These are phyloP conservation scores for Crematogaster levior DNA, from an alignment of 2,888 invertebrate genomes.

Conservation along the genomic window DNA sequence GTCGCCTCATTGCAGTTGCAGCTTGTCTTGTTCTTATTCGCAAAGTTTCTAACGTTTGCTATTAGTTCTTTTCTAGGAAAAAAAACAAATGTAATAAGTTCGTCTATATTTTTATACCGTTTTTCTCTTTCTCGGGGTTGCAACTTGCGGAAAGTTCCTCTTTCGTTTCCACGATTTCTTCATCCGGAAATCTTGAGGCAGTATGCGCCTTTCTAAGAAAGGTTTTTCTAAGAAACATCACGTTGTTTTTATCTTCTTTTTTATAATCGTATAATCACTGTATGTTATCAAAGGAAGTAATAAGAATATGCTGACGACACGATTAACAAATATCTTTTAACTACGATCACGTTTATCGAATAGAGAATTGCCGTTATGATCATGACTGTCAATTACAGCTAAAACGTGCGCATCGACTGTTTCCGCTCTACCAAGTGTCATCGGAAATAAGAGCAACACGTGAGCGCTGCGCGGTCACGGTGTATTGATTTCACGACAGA, in stretches of 20 bases:
- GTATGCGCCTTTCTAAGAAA: too few species aligned
- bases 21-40: constrained; percentile 7
- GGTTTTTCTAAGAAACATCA: not conserved
- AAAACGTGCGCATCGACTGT: constrained; percentile 36
- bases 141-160: not conserved
- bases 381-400: constrained; percentile 19
- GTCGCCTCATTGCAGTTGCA: not conserved
- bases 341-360: not conserved
- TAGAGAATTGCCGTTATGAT: not conserved
- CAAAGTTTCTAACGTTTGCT: constrained; percentile 1
- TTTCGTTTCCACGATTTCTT: not conserved
- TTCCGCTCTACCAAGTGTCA: constrained; percentile 51
- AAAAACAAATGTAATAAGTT: constrained; percentile 20
- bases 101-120: not conserved
- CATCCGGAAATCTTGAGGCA: not conserved
- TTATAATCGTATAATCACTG: not conserved
- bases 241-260: not conserved
- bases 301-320: not conserved
- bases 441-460: constrained; percentile 77
- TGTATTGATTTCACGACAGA: constrained; percentile 74
- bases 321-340: constrained; percentile 6
- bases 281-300: not conserved
- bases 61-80: not conserved
- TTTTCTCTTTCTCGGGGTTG: not conserved
- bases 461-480: constrained; percentile 69